phyloP scores from a whole-genome alignment of 2,888 invertebrate species.

The Phrixothrix hirtus region DNA sequence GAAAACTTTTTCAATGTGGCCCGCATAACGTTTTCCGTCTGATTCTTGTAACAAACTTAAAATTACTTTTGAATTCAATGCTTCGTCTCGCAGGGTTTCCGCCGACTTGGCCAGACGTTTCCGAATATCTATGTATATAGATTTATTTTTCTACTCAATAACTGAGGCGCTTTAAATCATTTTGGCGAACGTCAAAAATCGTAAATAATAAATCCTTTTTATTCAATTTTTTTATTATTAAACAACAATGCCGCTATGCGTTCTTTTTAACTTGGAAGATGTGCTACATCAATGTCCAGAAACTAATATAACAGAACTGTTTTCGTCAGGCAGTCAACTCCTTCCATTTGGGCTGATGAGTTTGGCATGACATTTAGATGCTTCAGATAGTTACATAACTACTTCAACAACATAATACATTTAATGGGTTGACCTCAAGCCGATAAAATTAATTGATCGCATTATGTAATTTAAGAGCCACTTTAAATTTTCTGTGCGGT shows the following conservation, averaged over 20 bases:
- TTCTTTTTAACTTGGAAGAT: too few species aligned
- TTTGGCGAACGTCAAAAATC: background rate
- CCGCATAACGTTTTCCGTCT: conserved; percentile 4
- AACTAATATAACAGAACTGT: too few species aligned
- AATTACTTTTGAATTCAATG: conserved; percentile 27
- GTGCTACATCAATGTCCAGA: too few species aligned
- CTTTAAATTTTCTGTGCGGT: background rate
- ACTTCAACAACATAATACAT: conserved; percentile 8
- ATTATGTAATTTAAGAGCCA: background rate
- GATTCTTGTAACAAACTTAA: conserved; percentile 23
- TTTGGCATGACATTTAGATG: conserved; percentile 6
- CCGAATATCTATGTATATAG: conserved; percentile 5
- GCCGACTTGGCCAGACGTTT: conserved; percentile 15
- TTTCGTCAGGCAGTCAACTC: too few species aligned
- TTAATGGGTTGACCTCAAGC: conserved; percentile 12
- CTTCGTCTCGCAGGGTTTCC: conserved; percentile 11
- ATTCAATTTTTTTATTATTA: too few species aligned
- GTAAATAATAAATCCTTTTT: too few species aligned
- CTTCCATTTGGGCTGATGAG: conserved; percentile 8
- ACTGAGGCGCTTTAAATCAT: conserved; percentile 5
- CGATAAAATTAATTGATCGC: background rate
- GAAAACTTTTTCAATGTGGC: conserved; percentile 14
- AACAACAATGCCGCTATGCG: too few species aligned
- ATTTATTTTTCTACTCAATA: conserved; percentile 8
- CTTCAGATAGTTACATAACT: conserved; percentile 13